Evolutionary conservation across 1,140 invertebrate genomes (phyloP), one percentile per base, ranked within the genome.

Genomic region (Ceratosolen fusciceps): DNA sequence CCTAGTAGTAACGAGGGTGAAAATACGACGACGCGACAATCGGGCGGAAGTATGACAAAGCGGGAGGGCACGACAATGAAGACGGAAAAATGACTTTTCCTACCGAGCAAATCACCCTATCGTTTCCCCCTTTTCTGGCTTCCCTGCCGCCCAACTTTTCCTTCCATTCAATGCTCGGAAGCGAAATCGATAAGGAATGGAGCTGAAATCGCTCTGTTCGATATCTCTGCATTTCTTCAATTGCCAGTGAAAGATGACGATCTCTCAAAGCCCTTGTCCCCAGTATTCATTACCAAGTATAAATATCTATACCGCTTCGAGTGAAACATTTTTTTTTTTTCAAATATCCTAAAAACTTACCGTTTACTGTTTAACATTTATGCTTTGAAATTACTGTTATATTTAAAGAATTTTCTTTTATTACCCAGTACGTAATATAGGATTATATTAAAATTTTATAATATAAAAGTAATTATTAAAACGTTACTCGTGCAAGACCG

Each of bases 41-140:
- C 62, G 49, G 26, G 29, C 74, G 74, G 74, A 76, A 76, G 52
- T 52, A 52, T 52, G 73, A 47, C 24, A 24, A 34, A 34, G 62
- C 43, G 14, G 39, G 39, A 47, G 24, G 21, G 19, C n/a, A 24
- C 65, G 52, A 70, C 75, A 70, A 77, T 77, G 31, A 70, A 58
- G 75, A 43, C 31, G 65, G 65, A 77, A 60, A 60, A 77, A 70
- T 77, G 75, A 70, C 49, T 77, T 77, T 70, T 58, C 24, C 39
- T 58, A 43, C 49, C 29, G 24, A 56, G 47, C 62, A 77, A 76
- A 68, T 67, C 34, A 29, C 34, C 34, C 74, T 65, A 37, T 24
- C 39, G 47, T 24, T 37, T 24, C 39, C 49, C n/a, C 56, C 71
- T n/a, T 60, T 60, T 10, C 58, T 9, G 58, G 14, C 52, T 29